Evolutionary conservation across 2,113 vertebrate genomes (phyloP), one percentile per base, ranked within the genome.

Genomic region (Lepidothrix coronata): DNA sequence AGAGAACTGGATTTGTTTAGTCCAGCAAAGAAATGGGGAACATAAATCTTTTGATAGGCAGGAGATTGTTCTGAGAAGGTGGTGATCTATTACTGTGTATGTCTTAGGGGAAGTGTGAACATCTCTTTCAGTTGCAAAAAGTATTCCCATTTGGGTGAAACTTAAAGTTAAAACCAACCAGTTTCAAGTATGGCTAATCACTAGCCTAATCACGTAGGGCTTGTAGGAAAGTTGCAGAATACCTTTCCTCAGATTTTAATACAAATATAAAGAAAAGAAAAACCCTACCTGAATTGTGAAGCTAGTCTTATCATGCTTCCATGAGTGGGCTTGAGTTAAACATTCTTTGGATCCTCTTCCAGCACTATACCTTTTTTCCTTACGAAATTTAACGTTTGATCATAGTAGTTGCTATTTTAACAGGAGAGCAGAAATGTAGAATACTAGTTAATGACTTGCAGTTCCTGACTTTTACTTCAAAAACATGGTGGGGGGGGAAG

Each of bases 391-490:
- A 85, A 90, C 62, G 44, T 88, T 91, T 93, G 51, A 94, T 90
- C 55, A n/a, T 84, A 90, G 88, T 77, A 86, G 62, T 59, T 90
- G 33, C 94, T 91, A 52, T 93, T 97, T 91, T 92, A 94, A 77
- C 35, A 55, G 33, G 57, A 59, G 59, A 92, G n/a, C 25, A 88
- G 39, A 91, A 75, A 55, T 39, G 20, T 57, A 39, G 70, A 77
- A 70, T 84, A 33, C 62, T 76, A 9, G 2, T 72, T 81, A 85
- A 93, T 94, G 85, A 72, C 55, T 82, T 94, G 81, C 44, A 73
- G 57, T 66, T 94, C 55, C 67, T 73, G 51, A 74, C 59, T 86
- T 86, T 79, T 30, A 43, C 52, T 76, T 91, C 2, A 33, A 44
- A 85, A 89, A 83, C 51, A 7, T 21, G 33, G n/a, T n/a, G n/a